Evolutionary conservation across 2,797 vertebrate genomes (phyloP).

Genomic region (Amphiprion clarkii): DNA sequence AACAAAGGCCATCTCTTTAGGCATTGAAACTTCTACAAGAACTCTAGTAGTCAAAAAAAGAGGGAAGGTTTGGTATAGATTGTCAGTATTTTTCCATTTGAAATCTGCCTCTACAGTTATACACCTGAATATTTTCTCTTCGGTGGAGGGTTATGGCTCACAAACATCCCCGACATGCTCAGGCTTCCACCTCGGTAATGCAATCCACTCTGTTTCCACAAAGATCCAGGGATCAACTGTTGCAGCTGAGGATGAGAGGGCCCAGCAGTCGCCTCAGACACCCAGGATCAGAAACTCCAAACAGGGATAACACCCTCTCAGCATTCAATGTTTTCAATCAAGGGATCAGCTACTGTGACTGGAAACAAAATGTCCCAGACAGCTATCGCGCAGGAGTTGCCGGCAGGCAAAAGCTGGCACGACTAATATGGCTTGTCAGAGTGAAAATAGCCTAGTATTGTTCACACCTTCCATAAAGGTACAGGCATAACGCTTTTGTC

Average conservation of each 20-base stretch:
- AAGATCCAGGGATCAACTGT: conserved; percentile 72
- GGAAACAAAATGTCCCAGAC: conserved; percentile 77
- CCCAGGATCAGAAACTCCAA: conserved; percentile 69
- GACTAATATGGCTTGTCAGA: conserved; percentile 79
- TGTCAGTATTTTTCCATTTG: not conserved
- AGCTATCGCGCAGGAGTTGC: conserved; percentile 65
- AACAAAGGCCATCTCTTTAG: not conserved
- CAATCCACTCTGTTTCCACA: conserved; percentile 51
- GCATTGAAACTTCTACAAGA: not conserved
- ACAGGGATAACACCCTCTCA: conserved; percentile 74
- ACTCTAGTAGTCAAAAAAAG: no score
- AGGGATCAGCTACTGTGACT: conserved; percentile 78
- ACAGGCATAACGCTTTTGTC: conserved; percentile 66
- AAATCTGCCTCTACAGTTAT: conserved; percentile 19
- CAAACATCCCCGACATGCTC: conserved; percentile 34
- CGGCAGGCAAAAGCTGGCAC: conserved; percentile 72
- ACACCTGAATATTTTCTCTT: conserved; percentile 15
- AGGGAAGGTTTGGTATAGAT: not conserved
- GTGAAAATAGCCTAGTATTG: conserved; percentile 74
- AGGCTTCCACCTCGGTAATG: conserved; percentile 36
- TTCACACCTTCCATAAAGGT: conserved; percentile 71
- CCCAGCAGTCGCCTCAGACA: conserved; percentile 55
- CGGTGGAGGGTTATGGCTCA: not conserved
- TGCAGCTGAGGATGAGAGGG: conserved; percentile 53
- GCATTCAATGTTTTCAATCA: conserved; percentile 79